These are phyloP conservation scores for Chrysochloris asiatica DNA, from an alignment of 2,113 vertebrate genomes.

Conservation along the genomic window DNA sequence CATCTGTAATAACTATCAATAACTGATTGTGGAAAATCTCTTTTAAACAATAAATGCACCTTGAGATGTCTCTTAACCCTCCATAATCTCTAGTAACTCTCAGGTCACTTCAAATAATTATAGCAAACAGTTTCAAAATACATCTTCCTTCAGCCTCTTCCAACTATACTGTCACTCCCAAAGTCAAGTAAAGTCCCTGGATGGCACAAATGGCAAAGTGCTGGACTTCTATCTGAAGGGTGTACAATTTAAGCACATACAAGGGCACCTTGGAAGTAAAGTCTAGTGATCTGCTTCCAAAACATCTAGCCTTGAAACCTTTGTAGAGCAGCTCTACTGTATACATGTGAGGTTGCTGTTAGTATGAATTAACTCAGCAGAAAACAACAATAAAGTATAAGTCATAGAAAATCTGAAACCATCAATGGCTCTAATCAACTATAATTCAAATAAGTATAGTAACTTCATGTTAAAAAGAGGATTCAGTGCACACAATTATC, in stretches of 20 bases:
- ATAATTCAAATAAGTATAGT: background rate
- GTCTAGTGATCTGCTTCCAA: too few relatives aligned
- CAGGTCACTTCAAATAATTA: background rate
- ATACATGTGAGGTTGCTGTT: too few relatives aligned
- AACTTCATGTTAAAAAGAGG: background rate
- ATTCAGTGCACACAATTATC: accelerated
- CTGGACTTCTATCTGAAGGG: too few relatives aligned
- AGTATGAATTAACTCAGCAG: background rate
- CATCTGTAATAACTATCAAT: background rate
- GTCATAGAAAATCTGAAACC: background rate
- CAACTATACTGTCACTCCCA: background rate
- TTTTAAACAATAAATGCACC: background rate
- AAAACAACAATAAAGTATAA: background rate
- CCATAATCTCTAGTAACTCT: background rate
- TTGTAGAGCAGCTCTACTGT: background rate
- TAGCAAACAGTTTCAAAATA: background rate
- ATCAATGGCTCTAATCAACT: background rate
- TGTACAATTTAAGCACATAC: too few relatives aligned
- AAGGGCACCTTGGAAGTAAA: too few relatives aligned
- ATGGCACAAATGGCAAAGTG: too few relatives aligned
- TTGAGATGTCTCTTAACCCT: background rate
- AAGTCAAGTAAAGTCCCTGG: background rate
- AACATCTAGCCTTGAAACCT: background rate
- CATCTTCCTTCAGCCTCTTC: background rate
- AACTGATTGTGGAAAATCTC: background rate